A percentile compares a stretch with the other conserved stretches of the same genome.
Evolutionary conservation across 2,797 vertebrate genomes (phyloP).

Genomic region (Triplophysa yarkandensis): DNA sequence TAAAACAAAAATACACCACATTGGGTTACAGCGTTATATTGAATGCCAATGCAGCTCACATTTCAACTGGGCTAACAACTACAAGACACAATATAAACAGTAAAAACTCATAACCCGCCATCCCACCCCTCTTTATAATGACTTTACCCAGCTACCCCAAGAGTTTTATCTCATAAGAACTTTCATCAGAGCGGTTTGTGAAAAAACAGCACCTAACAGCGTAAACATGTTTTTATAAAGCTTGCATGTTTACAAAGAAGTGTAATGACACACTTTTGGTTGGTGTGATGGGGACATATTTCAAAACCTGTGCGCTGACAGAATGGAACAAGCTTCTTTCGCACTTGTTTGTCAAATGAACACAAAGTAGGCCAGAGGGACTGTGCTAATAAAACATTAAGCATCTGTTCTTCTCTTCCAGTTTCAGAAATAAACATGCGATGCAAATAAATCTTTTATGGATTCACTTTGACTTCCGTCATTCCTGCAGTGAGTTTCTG

Average conservation of each 20-base stretch:
- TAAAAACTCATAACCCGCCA: constrained; percentile 28
- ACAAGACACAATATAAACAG: not conserved
- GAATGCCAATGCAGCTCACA: not conserved
- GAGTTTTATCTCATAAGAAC: constrained; percentile 19
- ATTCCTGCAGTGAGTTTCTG: constrained; percentile 45
- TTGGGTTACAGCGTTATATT: not conserved
- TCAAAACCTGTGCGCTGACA: not conserved
- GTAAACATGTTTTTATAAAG: not conserved
- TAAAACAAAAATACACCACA: not conserved
- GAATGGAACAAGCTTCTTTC: constrained; percentile 9
- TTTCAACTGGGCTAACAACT: not conserved
- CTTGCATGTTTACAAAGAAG: constrained; percentile 8
- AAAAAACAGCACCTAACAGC: not conserved
- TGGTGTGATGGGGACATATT: not conserved
- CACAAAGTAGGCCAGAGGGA: constrained; percentile 65
- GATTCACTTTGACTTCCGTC: constrained; percentile 56
- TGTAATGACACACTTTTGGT: constrained; percentile 4
- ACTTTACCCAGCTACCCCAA: not conserved
- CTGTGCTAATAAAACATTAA: constrained; percentile 72
- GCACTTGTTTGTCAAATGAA: constrained; percentile 63
- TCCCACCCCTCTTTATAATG: constrained; percentile 11
- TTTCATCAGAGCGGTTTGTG: not conserved
- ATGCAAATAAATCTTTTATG: constrained; percentile 68
- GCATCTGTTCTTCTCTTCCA: constrained; percentile 55
- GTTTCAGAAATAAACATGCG: constrained; percentile 49